phyloP scores from a whole-genome alignment of 1,140 invertebrate species.

The Teleogryllus occipitalis region DNA sequence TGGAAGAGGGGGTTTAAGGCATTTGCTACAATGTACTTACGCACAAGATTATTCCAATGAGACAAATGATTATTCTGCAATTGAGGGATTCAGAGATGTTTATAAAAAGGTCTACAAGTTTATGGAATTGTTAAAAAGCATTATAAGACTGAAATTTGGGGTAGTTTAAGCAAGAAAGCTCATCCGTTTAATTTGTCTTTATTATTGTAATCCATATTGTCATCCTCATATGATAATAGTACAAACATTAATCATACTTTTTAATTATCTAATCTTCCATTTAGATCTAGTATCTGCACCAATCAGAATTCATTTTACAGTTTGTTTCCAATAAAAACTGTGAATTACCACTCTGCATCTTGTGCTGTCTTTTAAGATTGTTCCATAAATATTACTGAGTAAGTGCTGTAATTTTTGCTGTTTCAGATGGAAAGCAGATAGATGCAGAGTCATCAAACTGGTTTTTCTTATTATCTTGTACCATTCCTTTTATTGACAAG shows the following conservation, averaged over 20 bases:
- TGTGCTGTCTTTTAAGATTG: no score
- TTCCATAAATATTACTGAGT: no score
- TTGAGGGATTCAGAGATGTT: background rate
- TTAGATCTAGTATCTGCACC: background rate
- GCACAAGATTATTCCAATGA: constrained; percentile 15
- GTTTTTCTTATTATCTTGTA: no score
- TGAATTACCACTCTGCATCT: no score
- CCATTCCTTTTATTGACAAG: background rate
- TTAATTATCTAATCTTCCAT: background rate
- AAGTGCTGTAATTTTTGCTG: no score
- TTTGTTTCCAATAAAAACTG: no score
- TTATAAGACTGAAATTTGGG: constrained; percentile 1
- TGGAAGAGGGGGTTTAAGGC: constrained; percentile 6
- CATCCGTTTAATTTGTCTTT: background rate
- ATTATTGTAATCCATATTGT: background rate
- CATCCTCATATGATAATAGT: background rate
- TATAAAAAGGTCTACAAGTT: constrained; percentile 1
- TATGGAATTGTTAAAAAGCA: background rate
- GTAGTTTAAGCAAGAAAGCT: background rate
- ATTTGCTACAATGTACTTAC: constrained; percentile 14
- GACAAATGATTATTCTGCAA: constrained; percentile 4
- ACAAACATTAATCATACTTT: background rate
- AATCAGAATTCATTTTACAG: no score
- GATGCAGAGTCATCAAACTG: no score
- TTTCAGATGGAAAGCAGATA: no score